Evolutionary conservation across 1,140 invertebrate species (phyloP).

Genomic region (Drosophila sturtevanti): DNA sequence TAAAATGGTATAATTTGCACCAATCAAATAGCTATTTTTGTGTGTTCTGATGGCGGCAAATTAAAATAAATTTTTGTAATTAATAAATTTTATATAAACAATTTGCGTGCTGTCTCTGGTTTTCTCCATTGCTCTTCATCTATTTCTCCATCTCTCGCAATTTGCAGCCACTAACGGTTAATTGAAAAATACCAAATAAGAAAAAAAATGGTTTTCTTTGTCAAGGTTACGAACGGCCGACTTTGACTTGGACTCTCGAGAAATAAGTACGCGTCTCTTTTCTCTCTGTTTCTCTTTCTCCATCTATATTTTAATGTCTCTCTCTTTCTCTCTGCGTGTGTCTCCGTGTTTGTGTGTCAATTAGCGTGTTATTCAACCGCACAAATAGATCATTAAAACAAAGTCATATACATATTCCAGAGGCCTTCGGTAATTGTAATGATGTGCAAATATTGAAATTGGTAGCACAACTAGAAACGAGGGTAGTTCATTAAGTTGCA

Average conservation of each 20-base stretch:
- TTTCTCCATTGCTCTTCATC: conserved; percentile 26
- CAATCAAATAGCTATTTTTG: conserved; percentile 61
- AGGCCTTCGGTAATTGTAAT: conserved; percentile 55
- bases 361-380: conserved; percentile 68
- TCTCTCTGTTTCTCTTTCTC: not conserved
- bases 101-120: conserved; percentile 31
- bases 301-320: not conserved
- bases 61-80: conserved; percentile 31
- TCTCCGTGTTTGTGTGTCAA: conserved; percentile 53
- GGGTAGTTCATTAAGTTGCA: conserved; percentile 5
- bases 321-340: not conserved
- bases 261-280: conserved; percentile 31
- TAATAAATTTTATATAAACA: conserved; percentile 30
- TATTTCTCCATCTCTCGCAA: conserved; percentile 44
- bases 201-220: conserved; percentile 55
- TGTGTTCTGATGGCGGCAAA: conserved; percentile 32
- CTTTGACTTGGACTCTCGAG: conserved; percentile 24
- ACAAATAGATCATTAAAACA: conserved; percentile 56
- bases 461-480: conserved; percentile 14
- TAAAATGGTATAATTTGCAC: conserved; percentile 60
- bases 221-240: conserved; percentile 60
- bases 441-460: conserved; percentile 67
- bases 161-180: conserved; percentile 47
- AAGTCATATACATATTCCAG: conserved; percentile 30
- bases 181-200: conserved; percentile 33